These are phyloP conservation scores for Sitobion miscanthi DNA, from an alignment of 1,140 invertebrate genomes.

Conservation along the genomic window DNA sequence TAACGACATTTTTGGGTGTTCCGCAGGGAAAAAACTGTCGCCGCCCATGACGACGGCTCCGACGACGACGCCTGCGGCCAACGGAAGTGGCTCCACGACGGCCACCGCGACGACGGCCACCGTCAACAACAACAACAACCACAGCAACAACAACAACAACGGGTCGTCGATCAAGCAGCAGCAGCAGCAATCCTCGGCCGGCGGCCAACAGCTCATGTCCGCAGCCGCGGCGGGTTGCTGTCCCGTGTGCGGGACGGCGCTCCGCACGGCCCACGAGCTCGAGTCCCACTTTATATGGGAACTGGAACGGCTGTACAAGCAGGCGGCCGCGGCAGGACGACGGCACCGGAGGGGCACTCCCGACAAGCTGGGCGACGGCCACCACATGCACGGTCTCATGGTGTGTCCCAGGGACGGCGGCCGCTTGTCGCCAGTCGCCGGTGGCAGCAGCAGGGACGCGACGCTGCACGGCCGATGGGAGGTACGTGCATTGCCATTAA, in stretches of 20 bases:
- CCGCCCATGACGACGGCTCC: background rate
- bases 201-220: background rate
- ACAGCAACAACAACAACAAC: constrained; percentile 25
- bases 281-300: constrained; percentile 78
- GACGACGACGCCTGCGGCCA: background rate
- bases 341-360: constrained; percentile 59
- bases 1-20: constrained; percentile 50
- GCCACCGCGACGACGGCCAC: background rate
- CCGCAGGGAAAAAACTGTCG: constrained; percentile 18
- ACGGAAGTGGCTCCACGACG: background rate
- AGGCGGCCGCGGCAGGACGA: background rate
- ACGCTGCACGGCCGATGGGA: constrained; percentile 80
- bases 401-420: constrained; percentile 55
- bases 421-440: background rate
- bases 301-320: constrained; percentile 75
- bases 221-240: constrained; percentile 68
- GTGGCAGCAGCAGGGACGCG: constrained; percentile 62
- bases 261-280: constrained; percentile 75
- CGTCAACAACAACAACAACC: constrained; percentile 33
- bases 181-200: background rate
- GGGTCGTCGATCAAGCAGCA: background rate
- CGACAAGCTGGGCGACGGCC: constrained; percentile 63
- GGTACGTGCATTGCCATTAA: constrained; percentile 60
- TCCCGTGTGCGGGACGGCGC: constrained; percentile 79
- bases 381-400: constrained; percentile 51